Evolutionary conservation across 2,113 vertebrate species (phyloP).

Genomic region (Coreoperca whiteheadi): DNA sequence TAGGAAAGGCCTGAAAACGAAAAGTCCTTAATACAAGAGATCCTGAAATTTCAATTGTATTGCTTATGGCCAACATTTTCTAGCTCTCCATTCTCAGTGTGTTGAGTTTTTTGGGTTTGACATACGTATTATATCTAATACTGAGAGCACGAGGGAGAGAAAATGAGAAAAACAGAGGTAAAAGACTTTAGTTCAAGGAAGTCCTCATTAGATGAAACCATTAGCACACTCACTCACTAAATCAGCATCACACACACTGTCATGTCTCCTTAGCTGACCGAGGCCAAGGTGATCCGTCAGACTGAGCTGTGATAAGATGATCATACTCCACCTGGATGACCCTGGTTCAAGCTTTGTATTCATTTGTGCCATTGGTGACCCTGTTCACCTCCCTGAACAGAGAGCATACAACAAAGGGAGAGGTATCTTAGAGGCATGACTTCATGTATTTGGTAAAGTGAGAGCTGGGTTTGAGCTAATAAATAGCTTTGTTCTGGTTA

Average conservation of each 20-base stretch:
- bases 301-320: background rate
- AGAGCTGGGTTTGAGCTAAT: background rate
- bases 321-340: background rate
- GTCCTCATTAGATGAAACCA: slow-evolving; percentile 3
- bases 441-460: background rate
- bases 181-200: background rate
- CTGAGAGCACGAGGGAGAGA: background rate
- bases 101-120: background rate
- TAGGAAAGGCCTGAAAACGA: background rate
- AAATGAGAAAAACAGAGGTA: slow-evolving; percentile 29
- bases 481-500: background rate
- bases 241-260: slow-evolving; percentile 14
- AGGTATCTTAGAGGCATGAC: slow-evolving; percentile 8
- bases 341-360: background rate
- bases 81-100: background rate
- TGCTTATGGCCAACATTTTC: background rate
- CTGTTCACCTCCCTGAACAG: background rate
- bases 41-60: background rate
- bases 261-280: background rate
- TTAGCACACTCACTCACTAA: slow-evolving; percentile 16
- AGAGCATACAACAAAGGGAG: background rate
- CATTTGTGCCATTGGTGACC: background rate
- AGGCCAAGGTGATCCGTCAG: slow-evolving; percentile 13
- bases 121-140: background rate
- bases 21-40: background rate